Evolutionary conservation across 1,140 invertebrate species (phyloP), one percentile per base, ranked within the genome.

Genomic region (Antheraea mylitta): DNA sequence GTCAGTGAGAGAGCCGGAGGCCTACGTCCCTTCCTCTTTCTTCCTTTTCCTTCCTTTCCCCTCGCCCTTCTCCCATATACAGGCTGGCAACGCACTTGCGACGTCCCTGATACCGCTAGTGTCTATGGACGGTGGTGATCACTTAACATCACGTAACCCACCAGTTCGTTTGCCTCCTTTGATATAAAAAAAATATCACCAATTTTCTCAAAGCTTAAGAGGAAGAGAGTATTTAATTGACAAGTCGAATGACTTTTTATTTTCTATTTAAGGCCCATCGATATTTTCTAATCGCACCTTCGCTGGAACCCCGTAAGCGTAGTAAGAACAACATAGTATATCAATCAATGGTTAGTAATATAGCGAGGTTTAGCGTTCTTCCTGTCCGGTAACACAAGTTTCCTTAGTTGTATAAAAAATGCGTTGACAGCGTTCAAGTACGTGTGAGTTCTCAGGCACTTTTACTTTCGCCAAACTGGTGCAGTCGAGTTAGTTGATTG

Each of bases 401-500:
- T 64, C 36, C 69, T 67, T 9, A 13, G 45, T 58, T 38, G 45
- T 42, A 36, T 70, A 70, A 71, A 64, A 48, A 48, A 22, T 38
- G 9, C 37, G 37, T 38, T 38, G 37, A 38, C 37, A 48, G n/a
- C 53, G 69, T 74, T 74, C 68, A 76, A 74, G 71, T 74, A 78
- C 72, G 70, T 59, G 73, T 72, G 63, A 58, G 61, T 69, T 64
- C 64, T 48, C 60, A 61, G 58, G 72, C 59, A 79, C 79, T 82
- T 87, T 88, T 84, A 87, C 88, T 89, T 91, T 89, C 86, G 83
- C 85, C 82, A 67, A 89, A 87, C 79, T 87, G 71, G 80, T 78
- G 76, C 73, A 80, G 64, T 64, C 71, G 69, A 69, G 81, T 79
- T 76, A 78, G 77, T 72, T 79, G 74, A 79, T 67, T 77, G 70